A percentile compares a stretch with the other conserved stretches of the same genome.
Conservation (phyloP, 2,888 invertebrate species). For the Pristionchus arcanus region DNA sequence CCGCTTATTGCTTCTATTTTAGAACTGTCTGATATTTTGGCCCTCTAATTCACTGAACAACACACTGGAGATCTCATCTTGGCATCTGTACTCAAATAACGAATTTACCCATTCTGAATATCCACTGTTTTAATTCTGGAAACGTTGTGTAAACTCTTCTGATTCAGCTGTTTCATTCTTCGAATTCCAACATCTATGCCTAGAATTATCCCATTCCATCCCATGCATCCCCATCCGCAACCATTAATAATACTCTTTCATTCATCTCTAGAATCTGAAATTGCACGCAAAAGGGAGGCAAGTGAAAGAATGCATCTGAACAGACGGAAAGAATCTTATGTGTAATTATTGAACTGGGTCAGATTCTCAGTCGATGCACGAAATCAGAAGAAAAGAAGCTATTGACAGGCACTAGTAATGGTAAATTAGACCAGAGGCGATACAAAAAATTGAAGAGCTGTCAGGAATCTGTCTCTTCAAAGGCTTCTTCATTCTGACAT, state of each 20-base stretch:
- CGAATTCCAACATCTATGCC: not conserved
- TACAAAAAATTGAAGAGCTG: not conserved
- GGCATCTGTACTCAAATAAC: too few species aligned
- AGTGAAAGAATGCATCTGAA: constrained; percentile 48
- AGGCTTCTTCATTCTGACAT: too few species aligned
- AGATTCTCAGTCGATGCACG: not conserved
- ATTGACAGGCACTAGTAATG: constrained; percentile 42
- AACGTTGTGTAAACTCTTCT: too few species aligned
- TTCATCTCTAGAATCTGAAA: constrained; percentile 41
- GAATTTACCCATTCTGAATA: too few species aligned
- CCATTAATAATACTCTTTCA: constrained; percentile 27
- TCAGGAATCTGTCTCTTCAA: too few species aligned
- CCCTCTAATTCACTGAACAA: too few species aligned
- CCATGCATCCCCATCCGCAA: not conserved
- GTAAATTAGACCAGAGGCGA: constrained; percentile 34
- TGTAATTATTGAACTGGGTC: not conserved
- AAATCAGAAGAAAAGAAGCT: not conserved
- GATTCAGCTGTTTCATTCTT: too few species aligned
- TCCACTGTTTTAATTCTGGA: too few species aligned
- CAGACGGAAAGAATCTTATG: not conserved
- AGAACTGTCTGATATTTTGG: too few species aligned
- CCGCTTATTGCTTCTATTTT: not conserved
- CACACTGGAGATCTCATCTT: too few species aligned
- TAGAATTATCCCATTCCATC: not conserved
- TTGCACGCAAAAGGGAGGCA: constrained; percentile 19